Percentiles rank a stretch among this genome's conserved stretches.
Evolutionary conservation across 2,797 vertebrate species (phyloP).

Genomic region (Sebastes hubbsi): DNA sequence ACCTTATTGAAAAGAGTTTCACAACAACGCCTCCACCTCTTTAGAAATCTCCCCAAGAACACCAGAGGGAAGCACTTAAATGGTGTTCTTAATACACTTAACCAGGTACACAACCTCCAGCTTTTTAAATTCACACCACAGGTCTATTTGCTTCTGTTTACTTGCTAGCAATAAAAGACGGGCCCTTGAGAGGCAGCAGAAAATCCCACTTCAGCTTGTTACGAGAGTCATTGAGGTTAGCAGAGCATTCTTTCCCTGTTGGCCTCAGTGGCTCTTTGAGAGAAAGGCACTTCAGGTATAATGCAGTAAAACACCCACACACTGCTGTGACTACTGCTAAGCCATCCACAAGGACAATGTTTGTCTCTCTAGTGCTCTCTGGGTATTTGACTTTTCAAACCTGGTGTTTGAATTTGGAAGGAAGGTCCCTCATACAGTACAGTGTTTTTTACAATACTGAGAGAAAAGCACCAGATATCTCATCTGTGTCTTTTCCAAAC

Average conservation of each 20-base stretch:
- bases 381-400: constrained; percentile 26
- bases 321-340: constrained; percentile 20
- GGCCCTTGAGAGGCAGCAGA: constrained; percentile 47
- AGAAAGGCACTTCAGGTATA: constrained; percentile 53
- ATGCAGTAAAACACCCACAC: constrained; percentile 38
- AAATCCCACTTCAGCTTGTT: constrained; percentile 57
- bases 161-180: constrained; percentile 48
- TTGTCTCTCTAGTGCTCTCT: constrained; percentile 18
- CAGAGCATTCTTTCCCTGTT: constrained; percentile 25
- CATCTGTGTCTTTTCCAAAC: not conserved
- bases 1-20: constrained; percentile 18
- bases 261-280: constrained; percentile 31
- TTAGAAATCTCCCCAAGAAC: constrained; percentile 10
- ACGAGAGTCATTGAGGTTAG: constrained; percentile 53
- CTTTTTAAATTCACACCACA: constrained; percentile 32
- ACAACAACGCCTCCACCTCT: not conserved
- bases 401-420: constrained; percentile 5
- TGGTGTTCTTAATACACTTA: constrained; percentile 33
- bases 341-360: constrained; percentile 4
- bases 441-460: not conserved
- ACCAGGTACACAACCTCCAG: constrained; percentile 6
- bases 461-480: not conserved
- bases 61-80: constrained; percentile 42
- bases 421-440: not conserved
- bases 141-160: constrained; percentile 52